Percentiles rank a stretch among this genome's conserved stretches.
These are phyloP conservation scores for Lamprotornis superbus DNA, from an alignment of 2,113 vertebrate species.

Conservation along the genomic window DNA sequence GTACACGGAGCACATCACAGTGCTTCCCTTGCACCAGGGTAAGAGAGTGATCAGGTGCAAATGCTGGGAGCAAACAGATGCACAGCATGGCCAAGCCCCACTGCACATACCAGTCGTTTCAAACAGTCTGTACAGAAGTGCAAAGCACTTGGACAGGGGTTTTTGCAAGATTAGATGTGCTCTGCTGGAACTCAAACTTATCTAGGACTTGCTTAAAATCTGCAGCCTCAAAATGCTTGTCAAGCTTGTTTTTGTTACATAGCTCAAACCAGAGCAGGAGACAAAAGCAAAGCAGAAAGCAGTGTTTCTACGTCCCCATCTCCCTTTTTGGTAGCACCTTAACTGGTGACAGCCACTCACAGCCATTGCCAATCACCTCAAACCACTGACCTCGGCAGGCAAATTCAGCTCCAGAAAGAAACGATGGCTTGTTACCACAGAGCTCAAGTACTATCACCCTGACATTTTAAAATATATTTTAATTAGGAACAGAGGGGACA, in stretches of 20 bases:
- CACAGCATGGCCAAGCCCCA: not conserved
- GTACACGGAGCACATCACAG: not conserved
- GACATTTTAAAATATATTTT: not conserved
- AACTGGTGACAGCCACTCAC: not conserved
- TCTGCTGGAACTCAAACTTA: slow-evolving; percentile 11
- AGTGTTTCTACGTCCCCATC: not conserved
- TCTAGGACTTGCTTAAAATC: not conserved
- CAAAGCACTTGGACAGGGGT: not conserved
- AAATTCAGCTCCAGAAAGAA: not conserved
- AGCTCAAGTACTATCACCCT: not conserved
- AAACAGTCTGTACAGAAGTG: not conserved
- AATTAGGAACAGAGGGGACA: not conserved
- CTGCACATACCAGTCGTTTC: not conserved
- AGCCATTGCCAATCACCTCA: not conserved
- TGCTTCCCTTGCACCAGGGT: not conserved
- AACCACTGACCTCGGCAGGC: not conserved
- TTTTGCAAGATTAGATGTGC: not conserved
- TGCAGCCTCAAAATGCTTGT: slow-evolving; percentile 30
- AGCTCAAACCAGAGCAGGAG: slow-evolving; percentile 1
- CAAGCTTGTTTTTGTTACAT: not conserved
- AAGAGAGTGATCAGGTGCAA: not conserved
- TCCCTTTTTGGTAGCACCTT: slow-evolving; percentile 13
- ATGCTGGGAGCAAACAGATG: not conserved
- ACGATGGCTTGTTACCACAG: not conserved
- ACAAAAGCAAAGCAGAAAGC: not conserved